These are phyloP conservation scores for Grammomys surdaster DNA, from an alignment of 2,113 vertebrate species.

Conservation along the genomic window DNA sequence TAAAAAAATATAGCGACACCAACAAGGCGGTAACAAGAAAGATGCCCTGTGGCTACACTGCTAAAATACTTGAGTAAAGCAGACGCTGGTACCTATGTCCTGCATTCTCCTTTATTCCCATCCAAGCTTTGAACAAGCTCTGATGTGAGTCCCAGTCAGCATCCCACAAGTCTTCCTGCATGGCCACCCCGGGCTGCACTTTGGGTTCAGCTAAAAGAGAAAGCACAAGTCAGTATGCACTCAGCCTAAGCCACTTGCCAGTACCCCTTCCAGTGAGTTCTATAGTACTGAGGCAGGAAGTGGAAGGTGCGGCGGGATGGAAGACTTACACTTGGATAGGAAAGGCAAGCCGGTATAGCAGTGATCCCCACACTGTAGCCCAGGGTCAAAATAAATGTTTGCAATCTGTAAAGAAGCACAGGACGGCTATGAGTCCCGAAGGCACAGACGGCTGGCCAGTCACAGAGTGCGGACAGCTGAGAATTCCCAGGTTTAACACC, in stretches of 20 bases:
- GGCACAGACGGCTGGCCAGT: neutral
- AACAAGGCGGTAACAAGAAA: slow-evolving; percentile 45
- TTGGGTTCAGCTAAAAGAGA: slow-evolving; percentile 91
- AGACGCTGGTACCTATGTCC: slow-evolving; percentile 90
- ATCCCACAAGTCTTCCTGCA: slow-evolving; percentile 97
- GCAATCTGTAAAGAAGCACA: slow-evolving; percentile 91
- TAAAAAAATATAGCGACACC: neutral
- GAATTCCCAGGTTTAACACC: slow-evolving; percentile 36
- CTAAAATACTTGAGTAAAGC: slow-evolving; percentile 44
- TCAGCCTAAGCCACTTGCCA: neutral
- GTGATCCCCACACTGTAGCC: slow-evolving; percentile 95
- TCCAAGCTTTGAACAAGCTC: slow-evolving; percentile 94
- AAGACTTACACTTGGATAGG: slow-evolving; percentile 95
- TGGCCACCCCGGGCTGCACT: slow-evolving; percentile 89
- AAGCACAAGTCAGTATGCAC: slow-evolving; percentile 33
- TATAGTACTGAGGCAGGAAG: neutral
- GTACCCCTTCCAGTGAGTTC: neutral
- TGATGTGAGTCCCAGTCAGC: slow-evolving; percentile 95
- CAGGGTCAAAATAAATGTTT: slow-evolving; percentile 98
- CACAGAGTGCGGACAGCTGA: neutral
- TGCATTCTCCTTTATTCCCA: slow-evolving; percentile 90
- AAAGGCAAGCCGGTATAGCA: slow-evolving; percentile 98
- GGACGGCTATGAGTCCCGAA: slow-evolving; percentile 50
- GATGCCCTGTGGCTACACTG: neutral
- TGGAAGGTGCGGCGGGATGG: neutral